These are phyloP conservation scores for Nipponia nippon DNA, from an alignment of 2,113 vertebrate genomes.

Conservation along the genomic window DNA sequence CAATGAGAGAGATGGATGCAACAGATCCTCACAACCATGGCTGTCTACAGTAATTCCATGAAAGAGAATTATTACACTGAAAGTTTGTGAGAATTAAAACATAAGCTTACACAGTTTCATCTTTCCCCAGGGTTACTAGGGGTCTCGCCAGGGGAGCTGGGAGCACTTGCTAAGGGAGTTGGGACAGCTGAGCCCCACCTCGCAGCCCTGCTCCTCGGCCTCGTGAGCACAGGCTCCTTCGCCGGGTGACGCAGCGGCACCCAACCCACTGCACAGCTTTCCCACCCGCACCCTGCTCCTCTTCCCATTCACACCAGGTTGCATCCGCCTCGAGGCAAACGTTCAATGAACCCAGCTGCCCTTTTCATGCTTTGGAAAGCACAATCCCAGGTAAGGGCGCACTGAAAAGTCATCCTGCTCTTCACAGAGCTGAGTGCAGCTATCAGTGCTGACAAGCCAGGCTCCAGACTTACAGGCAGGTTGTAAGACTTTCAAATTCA, in stretches of 20 bases:
- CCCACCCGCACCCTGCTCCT: background rate
- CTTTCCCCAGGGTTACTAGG: background rate
- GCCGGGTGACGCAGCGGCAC: accelerated
- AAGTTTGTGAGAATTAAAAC: background rate
- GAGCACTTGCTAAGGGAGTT: background rate
- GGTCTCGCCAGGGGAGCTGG: background rate
- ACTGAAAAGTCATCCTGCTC: background rate
- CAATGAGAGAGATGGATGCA: background rate
- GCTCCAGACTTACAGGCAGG: background rate
- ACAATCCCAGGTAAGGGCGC: accelerated
- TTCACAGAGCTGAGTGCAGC: background rate
- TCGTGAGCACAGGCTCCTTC: background rate
- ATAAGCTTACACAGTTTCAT: background rate
- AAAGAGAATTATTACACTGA: too few species aligned
- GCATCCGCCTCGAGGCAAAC: accelerated
- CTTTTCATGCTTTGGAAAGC: background rate
- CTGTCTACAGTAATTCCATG: too few species aligned
- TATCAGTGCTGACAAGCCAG: background rate
- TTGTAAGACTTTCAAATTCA: background rate
- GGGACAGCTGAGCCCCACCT: background rate
- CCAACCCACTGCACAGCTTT: background rate
- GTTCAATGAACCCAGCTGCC: too few species aligned
- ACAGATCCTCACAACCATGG: background rate
- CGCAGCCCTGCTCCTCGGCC: background rate
- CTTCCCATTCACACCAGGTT: too few species aligned